A percentile compares a stretch with the other conserved stretches of the same genome.
Conservation (phyloP, 64 coral and sea anemone species). For the Acropora tenuis region DNA sequence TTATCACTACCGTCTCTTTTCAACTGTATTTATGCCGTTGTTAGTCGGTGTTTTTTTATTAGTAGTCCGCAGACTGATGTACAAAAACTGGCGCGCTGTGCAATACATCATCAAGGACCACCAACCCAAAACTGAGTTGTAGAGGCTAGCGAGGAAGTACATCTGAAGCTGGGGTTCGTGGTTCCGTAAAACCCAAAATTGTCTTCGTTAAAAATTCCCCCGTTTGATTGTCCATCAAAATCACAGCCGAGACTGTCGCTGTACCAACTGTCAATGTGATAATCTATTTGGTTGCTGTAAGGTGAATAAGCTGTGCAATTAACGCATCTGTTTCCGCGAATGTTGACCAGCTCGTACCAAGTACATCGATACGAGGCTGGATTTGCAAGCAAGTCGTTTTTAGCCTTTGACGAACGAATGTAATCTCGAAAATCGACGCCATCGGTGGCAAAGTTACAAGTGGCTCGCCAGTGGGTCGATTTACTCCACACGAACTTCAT, state of each 20-base stretch:
- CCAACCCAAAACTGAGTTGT: constrained; percentile 22
- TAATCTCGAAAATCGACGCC: constrained; percentile 33
- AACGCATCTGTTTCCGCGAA: neutral
- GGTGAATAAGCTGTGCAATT: neutral
- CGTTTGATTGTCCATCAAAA: neutral
- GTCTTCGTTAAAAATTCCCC: neutral
- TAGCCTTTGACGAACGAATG: neutral
- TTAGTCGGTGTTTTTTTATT: no score
- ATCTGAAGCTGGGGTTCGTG: neutral
- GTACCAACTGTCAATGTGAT: constrained; percentile 18
- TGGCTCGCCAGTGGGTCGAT: constrained; percentile 28
- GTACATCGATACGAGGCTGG: neutral
- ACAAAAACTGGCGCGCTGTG: no score
- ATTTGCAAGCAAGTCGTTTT: neutral
- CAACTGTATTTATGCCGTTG: no score
- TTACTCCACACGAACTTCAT: neutral
- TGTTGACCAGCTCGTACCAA: constrained; percentile 5
- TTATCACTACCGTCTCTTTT: no score
- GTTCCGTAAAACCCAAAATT: neutral
- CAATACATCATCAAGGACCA: neutral
- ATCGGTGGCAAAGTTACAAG: constrained; percentile 15
- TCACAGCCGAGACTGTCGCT: neutral
- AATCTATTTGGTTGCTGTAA: neutral
- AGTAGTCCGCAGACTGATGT: no score
- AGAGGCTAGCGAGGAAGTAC: neutral